Base-by-base conservation (phyloP, 2,113 vertebrate genomes). In the human region DNA sequence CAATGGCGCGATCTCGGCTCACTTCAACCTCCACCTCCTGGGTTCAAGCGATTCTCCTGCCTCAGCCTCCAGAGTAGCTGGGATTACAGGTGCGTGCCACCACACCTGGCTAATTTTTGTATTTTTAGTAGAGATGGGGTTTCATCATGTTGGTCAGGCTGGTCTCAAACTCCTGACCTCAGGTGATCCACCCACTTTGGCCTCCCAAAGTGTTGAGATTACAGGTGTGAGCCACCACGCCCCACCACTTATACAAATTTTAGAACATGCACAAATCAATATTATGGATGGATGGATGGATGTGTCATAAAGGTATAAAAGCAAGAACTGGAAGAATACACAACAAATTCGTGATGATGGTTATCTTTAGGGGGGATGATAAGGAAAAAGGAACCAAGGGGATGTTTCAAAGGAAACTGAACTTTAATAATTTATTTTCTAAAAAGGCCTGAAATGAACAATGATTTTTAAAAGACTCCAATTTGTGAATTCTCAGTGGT, bases 381-480 rank as follows among this genome's bases (percentile, higher is more conserved):
- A 86, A 72, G n/a, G 40, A 20, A 93, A 68, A 7, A 25, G 22
- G 73, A 75, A 82, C 18, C 27, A 68, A 89, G 6, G 6, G 10
- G 23, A 22, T 61, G 23, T 94, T 61, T 75, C 1, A 76, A 76
- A 70, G 50, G 18, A 88, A 96, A 79, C 2, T 94, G 30, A 85
- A 72, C n/a, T 92, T 82, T 48, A 81, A 3, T 72, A 64, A 48
- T 89, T 78, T 66, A 52, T 95, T 50, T 50, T 76, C 52, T 32
- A 50, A 43, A 92, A 86, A 86, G 38, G 76, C 18, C 32, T 75
- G 52, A 96, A 94, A 38, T 27, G 86, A 90, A 96, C 27, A 55
- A 80, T 35, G 32, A 78, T 72, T 83, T 57, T 55, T 55, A 55
- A 55, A 55, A 20, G 23, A 88, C 50, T 78, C 32, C 88, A 80